Percentiles rank a stretch among this genome's conserved stretches.
These are phyloP conservation scores for Rutpela maculata DNA, from an alignment of 2,888 invertebrate species.

Conservation along the genomic window DNA sequence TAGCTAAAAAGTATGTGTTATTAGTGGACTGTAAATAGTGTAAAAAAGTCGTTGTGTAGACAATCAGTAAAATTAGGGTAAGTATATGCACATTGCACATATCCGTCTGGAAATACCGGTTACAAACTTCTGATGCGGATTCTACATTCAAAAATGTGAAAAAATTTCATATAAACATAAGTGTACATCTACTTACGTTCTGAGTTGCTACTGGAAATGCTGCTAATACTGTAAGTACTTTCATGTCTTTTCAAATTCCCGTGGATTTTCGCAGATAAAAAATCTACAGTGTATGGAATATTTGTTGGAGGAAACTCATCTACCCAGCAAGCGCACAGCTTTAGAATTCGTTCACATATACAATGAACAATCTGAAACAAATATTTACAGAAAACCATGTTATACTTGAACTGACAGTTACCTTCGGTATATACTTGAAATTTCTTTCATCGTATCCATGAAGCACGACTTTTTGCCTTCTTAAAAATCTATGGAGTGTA, in stretches of 20 bases:
- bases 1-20: conserved; percentile 51
- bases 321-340: conserved; percentile 81
- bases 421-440: conserved; percentile 87
- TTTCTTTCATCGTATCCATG: conserved; percentile 88
- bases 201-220: conserved; percentile 65
- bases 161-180: no score
- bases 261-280: conserved; percentile 72
- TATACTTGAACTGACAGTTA: conserved; percentile 65
- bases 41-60: not conserved
- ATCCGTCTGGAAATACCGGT: no score
- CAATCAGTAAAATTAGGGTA: not conserved
- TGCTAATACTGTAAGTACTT: conserved; percentile 68
- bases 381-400: not conserved
- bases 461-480: conserved; percentile 82
- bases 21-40: not conserved
- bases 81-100: not conserved
- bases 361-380: conserved; percentile 82
- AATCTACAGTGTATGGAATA: conserved; percentile 78
- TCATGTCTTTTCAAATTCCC: conserved; percentile 65
- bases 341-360: conserved; percentile 85
- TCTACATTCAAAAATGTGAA: no score
- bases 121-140: no score
- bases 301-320: conserved; percentile 77
- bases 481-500: conserved; percentile 82
- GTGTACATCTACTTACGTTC: conserved; percentile 62